These are phyloP conservation scores for Rhynchophorus ferrugineus DNA, from an alignment of 1,140 invertebrate species.

Conservation along the genomic window DNA sequence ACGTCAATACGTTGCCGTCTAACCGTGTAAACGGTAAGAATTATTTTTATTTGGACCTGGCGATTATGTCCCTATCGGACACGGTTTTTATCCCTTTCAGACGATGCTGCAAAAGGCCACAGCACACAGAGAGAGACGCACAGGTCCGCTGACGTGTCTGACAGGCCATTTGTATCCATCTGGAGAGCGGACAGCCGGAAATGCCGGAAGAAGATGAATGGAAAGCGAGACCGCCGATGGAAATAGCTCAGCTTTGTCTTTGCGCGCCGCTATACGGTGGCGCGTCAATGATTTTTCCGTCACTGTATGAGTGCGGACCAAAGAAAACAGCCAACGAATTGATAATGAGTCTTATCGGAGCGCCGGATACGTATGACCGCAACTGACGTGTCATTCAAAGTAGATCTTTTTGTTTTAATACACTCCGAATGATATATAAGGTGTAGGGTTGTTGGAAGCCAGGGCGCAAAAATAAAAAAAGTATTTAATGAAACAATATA, in stretches of 20 bases:
- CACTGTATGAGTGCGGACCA: slow-evolving; percentile 2
- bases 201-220: slow-evolving; percentile 16
- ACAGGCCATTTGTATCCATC: slow-evolving; percentile 17
- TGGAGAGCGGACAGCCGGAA: slow-evolving; percentile 14
- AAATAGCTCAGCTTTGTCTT: slow-evolving; percentile 8
- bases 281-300: slow-evolving; percentile 2
- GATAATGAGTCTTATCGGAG: too few species aligned
- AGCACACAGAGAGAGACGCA: neutral
- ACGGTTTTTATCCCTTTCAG: neutral
- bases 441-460: too few species aligned
- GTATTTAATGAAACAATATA: too few species aligned
- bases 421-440: too few species aligned
- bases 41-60: too few species aligned
- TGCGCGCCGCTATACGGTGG: neutral
- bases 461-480: too few species aligned
- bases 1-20: too few species aligned
- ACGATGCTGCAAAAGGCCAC: slow-evolving; percentile 1
- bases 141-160: slow-evolving; percentile 7
- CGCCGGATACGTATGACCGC: too few species aligned
- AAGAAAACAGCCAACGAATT: slow-evolving; percentile 8
- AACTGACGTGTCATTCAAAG: too few species aligned
- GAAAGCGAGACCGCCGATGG: slow-evolving; percentile 13
- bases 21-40: too few species aligned
- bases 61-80: too few species aligned
- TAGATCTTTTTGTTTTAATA: too few species aligned